Evolutionary conservation across 2,797 vertebrate genomes (phyloP), one percentile per base, ranked within the genome.

Genomic region (Galago senegalensis): DNA sequence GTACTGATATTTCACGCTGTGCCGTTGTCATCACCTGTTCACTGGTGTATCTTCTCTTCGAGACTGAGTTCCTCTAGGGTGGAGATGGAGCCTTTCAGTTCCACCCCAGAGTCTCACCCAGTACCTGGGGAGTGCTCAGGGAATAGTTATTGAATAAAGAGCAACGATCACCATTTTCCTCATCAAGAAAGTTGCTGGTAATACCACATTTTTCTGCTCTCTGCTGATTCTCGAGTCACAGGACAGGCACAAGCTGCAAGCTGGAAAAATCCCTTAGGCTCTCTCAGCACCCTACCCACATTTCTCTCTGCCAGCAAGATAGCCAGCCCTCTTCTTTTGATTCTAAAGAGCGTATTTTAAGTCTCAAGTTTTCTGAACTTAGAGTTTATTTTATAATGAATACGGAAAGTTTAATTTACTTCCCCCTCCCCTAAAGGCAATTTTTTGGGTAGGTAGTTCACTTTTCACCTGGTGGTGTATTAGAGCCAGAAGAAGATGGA

Each of bases 361-460:
- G 40, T 67, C 34, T 29, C 72, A 60, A 23, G 11, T 25, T 73
- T 92, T 87, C 49, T 89, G 94, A 89, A 85, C 84, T 79, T 46
- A 31, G 34, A 79, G 27, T 34, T 23, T n/a, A n/a, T 89, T 83
- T 96, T 53, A 72, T 56, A 67, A 46, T 60, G 14, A 58, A 37
- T 8, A 21, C 11, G 20, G 31, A 63, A 21, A 34, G 17, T 72
- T 58, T 27, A 40, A 63, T 80, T 60, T 29, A 7, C 23, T 29
- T n/a, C 14, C 49, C 29, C 56, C 17, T 34, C 13, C 3, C 34
- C 60, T 2, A 1, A 92, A 91, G 83, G 70, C 65, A 40, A 11
- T 60, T 69, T 85, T 75, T 58, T 7, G 37, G 37, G 37, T 11
- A n/a, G 37, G 56, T 21, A 23, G 53, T 43, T 83, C 61, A 56